These are phyloP conservation scores for Cataglyphis cursor DNA, from an alignment of 2,888 invertebrate genomes.

Conservation along the genomic window DNA sequence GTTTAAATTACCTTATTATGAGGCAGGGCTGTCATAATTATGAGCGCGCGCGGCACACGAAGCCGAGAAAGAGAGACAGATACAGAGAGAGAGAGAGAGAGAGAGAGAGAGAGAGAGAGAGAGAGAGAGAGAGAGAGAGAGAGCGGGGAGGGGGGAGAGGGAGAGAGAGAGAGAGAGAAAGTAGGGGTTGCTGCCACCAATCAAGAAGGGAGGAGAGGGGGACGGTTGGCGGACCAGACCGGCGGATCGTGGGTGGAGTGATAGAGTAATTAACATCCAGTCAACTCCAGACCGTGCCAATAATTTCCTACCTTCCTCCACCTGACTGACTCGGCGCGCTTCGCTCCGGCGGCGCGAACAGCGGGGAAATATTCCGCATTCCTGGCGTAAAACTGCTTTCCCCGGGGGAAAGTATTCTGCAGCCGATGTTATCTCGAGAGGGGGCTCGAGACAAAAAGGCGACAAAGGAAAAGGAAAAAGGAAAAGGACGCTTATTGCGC, in stretches of 20 bases:
- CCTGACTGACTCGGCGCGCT: slow-evolving; percentile 59
- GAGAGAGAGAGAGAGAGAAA: slow-evolving; percentile 43
- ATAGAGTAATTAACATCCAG: slow-evolving; percentile 83
- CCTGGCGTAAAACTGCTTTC: slow-evolving; percentile 26
- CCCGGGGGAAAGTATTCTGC: slow-evolving; percentile 30
- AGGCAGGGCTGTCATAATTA: slow-evolving; percentile 83
- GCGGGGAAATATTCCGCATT: slow-evolving; percentile 46
- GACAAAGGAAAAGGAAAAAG: neutral
- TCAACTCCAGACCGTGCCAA: slow-evolving; percentile 81
- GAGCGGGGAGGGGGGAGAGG: slow-evolving; percentile 38
- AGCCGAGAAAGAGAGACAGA: neutral
- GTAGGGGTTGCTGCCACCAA: slow-evolving; percentile 16
- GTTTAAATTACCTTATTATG: slow-evolving; percentile 86
- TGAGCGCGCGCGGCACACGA: slow-evolving; percentile 54
- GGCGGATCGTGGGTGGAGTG: slow-evolving; percentile 65
- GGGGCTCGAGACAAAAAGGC: neutral
- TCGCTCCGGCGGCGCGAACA: slow-evolving; percentile 52
- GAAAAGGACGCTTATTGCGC: slow-evolving; percentile 31
- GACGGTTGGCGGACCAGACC: slow-evolving; percentile 12
- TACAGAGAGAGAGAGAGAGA: neutral
- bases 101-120: slow-evolving; percentile 17
- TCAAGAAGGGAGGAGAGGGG: slow-evolving; percentile 19
- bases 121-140: neutral
- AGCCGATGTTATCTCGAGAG: slow-evolving; percentile 22
- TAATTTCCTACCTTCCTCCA: slow-evolving; percentile 77